These are phyloP conservation scores for Chelidonichthys spinosus DNA, from an alignment of 2,797 vertebrate genomes.

Conservation along the genomic window DNA sequence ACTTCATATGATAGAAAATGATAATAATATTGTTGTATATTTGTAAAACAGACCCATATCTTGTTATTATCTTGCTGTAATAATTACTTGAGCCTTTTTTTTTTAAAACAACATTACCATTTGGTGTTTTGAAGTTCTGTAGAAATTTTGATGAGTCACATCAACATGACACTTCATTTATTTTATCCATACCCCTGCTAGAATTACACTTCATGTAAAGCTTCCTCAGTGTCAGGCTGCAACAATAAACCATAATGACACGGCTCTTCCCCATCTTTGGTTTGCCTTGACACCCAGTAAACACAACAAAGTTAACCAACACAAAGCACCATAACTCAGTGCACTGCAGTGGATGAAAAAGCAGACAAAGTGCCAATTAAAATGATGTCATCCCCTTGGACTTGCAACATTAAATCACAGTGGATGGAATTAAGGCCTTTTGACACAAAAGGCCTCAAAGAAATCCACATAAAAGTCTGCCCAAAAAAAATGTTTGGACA, in stretches of 20 bases:
- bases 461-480: too few relatives aligned
- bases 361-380: neutral
- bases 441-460: neutral
- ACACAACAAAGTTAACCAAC: slow-evolving; percentile 1
- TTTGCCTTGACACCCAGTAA: slow-evolving; percentile 22
- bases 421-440: neutral
- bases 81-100: neutral
- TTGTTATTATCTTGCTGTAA: neutral
- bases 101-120: neutral
- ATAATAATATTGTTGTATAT: neutral
- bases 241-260: slow-evolving; percentile 35
- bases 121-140: neutral
- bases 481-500: slow-evolving; percentile 28
- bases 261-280: slow-evolving; percentile 6
- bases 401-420: neutral
- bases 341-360: neutral
- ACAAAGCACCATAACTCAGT: slow-evolving; percentile 1
- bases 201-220: slow-evolving; percentile 16
- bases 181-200: slow-evolving; percentile 1
- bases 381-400: neutral
- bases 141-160: neutral
- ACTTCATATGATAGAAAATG: neutral
- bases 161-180: neutral
- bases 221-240: slow-evolving; percentile 4
- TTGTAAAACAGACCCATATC: neutral